phyloP scores from a whole-genome alignment of 2,113 vertebrate genomes.

The Carollia perspicillata region DNA sequence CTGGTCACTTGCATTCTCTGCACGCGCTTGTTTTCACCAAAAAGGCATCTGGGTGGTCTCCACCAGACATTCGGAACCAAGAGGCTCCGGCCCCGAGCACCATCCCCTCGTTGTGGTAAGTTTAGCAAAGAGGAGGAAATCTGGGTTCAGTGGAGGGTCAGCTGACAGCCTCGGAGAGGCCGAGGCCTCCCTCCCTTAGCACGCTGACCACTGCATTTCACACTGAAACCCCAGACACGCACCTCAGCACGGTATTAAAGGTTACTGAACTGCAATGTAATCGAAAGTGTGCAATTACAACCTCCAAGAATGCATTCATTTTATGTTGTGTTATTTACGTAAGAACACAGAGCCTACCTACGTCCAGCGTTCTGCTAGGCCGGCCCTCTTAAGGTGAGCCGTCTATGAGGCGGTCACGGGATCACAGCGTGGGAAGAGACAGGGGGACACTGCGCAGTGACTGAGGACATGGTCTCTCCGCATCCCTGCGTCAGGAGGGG shows the following conservation, averaged over 20 bases:
- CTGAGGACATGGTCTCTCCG: fast-evolving
- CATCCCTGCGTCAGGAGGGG: fast-evolving
- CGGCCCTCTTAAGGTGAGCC: background rate
- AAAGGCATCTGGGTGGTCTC: background rate
- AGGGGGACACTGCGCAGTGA: fast-evolving
- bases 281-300: background rate
- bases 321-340: background rate
- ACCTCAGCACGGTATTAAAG: background rate
- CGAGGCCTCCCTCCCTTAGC: no score
- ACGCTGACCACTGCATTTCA: fast-evolving
- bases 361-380: background rate
- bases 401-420: fast-evolving
- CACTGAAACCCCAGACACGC: background rate
- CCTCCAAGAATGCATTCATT: background rate
- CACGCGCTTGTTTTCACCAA: fast-evolving
- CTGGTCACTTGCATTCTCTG: background rate
- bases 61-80: background rate
- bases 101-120: fast-evolving
- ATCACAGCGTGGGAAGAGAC: fast-evolving
- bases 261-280: background rate
- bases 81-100: no score
- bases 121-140: no score
- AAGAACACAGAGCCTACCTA: no score
- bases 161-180: background rate
- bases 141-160: background rate